Evolutionary conservation across 2,113 vertebrate genomes (phyloP), one percentile per base, ranked within the genome.

Genomic region (Corythaixoides concolor): DNA sequence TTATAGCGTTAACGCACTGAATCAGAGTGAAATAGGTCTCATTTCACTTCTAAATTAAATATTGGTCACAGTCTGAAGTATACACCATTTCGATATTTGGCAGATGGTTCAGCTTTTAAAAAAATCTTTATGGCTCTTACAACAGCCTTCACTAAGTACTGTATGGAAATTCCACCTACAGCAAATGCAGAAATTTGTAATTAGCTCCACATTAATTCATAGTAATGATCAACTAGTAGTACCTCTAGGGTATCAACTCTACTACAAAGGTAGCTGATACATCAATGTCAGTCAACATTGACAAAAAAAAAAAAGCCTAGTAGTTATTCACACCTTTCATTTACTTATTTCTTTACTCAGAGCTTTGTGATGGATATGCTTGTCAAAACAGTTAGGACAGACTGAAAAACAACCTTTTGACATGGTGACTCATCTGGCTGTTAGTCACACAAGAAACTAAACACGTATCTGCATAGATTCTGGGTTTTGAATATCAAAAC

Each of bases 401-500:
- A 84, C 72, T 84, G 73, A 92, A 95, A 97, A 89, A 19, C 84
- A 82, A 11, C 37, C 32, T 90, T 94, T 63, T 68, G 85, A 52
- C 13, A 6, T 9, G 47, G 60, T 94, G 95, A 97, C 84, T 97
- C 91, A 96, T 73, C 70, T 93, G 73, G 58, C 53, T 47, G 12
- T 91, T 89, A 94, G 85, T 96, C 94, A 96, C 52, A 28, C 49
- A 58, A 80, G 45, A 91, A 92, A 82, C 49, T 74, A 77, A 89
- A 82, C 27, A 56, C 16, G 5, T 33, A 82, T 52, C 76, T 67
- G 63, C 66, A 37, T 13, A 78, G 27, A 66, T 50, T 37, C 33
- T 4, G 35, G 33, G 17, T n/a, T 95, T 73, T 77, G 83, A 82
- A 37, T 77, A 63, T 43, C 58, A 76, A 43, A 77, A 33, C 23